A percentile compares a stretch with the other conserved stretches of the same genome.
phyloP scores from a whole-genome alignment of 2,888 invertebrate species.

The Drepanosiphum platanoidis region DNA sequence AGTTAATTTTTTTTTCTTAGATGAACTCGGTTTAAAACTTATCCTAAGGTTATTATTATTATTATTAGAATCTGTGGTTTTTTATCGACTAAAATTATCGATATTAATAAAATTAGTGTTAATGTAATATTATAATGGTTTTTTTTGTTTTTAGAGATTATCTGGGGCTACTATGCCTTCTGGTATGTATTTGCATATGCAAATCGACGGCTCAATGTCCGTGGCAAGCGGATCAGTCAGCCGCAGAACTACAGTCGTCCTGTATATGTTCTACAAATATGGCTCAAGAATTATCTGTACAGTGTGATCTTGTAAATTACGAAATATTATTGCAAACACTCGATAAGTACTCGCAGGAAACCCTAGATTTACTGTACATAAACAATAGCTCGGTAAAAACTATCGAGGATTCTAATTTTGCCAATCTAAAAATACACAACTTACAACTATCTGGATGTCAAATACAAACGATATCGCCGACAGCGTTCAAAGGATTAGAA shows the following conservation, averaged over 20 bases:
- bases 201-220: conserved; percentile 77
- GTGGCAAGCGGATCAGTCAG: conserved; percentile 78
- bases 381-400: conserved; percentile 84
- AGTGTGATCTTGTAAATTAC: conserved; percentile 90
- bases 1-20: too few species aligned
- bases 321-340: conserved; percentile 78
- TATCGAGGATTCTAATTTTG: conserved; percentile 76
- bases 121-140: background rate
- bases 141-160: conserved; percentile 41
- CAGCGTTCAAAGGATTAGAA: conserved; percentile 87
- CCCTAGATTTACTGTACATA: conserved; percentile 85
- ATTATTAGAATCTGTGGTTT: too few species aligned
- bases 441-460: conserved; percentile 86
- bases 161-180: conserved; percentile 17
- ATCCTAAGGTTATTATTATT: too few species aligned
- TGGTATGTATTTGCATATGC: conserved; percentile 21
- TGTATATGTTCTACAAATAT: conserved; percentile 90
- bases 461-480: conserved; percentile 76
- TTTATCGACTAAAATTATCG: too few species aligned
- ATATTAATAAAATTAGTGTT: too few species aligned
- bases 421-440: conserved; percentile 79
- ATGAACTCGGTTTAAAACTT: too few species aligned
- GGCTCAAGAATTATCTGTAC: conserved; percentile 85
- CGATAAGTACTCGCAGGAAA: conserved; percentile 76
- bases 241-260: conserved; percentile 77